Base-by-base conservation (phyloP, 2,888 invertebrate genomes). In the Andrena haemorrhoa region DNA sequence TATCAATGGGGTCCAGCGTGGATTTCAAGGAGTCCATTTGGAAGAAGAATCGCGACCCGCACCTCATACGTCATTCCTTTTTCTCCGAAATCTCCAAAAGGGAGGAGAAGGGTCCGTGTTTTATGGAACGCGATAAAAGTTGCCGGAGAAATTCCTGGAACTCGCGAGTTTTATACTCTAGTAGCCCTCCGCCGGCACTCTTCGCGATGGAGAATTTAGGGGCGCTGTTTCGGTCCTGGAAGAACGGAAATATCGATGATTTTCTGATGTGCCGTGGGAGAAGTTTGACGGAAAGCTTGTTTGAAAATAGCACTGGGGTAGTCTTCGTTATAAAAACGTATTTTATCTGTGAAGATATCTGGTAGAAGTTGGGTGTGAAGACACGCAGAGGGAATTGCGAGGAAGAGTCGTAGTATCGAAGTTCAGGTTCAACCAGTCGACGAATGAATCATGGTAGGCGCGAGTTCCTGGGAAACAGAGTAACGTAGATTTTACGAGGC, bases 51-150 rank as follows among this genome's bases (percentile, higher is more conserved):
- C 71, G 79, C 63, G 60, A 29, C 29, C 58, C 75, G 26, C 56
- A 53, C 31, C 47, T 56, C 79, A 41, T 66, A 41, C 66, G 56
- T 70, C 69, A 20, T 61, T 79, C 41, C 23, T 31, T 71, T 65
- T 61, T 56, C 23, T 51, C 35, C 8, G 29, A 2, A 12, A 4
- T 51, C 29, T 53, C 31, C 12, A 12, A 7, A 6, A 29, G 26
- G n/a, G 53, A 51, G 4, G 31, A 41, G 12, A 7, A 12, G 2
- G 41, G 72, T 41, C 26, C 31, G 66, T 53, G 77, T 29, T 78
- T 78, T 78, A 78, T 78, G 78, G 78, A 66, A 41, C 60, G 60
- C 66, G 77, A 76, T 76, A 78, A 78, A 78, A 51, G 60, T 78
- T 31, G 10, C 10, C 16, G 12, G 41, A 12, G 29, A 33, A 69